Percentiles rank a stretch among this genome's conserved stretches.
Conservation (phyloP, 2,888 invertebrate species). For the Luperina testacea region DNA sequence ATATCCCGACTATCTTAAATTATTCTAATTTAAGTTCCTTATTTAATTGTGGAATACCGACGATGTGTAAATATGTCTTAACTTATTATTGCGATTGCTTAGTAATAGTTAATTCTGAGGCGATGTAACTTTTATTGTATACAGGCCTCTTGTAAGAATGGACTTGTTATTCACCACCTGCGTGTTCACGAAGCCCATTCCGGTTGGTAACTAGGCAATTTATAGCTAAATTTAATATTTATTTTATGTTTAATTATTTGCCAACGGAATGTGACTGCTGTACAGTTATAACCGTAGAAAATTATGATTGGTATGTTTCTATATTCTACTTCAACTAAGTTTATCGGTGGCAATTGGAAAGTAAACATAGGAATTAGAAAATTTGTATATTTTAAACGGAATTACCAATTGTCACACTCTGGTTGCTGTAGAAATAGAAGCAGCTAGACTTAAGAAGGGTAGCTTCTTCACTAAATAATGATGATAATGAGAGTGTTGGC, state of each 20-base stretch:
- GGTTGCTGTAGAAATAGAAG: constrained; percentile 67
- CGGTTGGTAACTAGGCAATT: constrained; percentile 89
- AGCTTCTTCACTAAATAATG: constrained; percentile 72
- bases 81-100: constrained; percentile 88
- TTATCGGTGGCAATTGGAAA: constrained; percentile 52
- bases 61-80: constrained; percentile 88
- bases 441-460: constrained; percentile 74
- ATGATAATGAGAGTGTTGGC: constrained; percentile 38
- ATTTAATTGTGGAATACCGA: constrained; percentile 85
- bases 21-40: constrained; percentile 88
- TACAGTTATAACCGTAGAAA: constrained; percentile 87
- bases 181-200: constrained; percentile 90
- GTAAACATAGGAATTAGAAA: constrained; percentile 50
- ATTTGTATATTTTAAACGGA: constrained; percentile 61
- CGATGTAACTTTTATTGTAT: constrained; percentile 75
- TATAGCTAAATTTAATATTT: constrained; percentile 88
- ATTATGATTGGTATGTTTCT: constrained; percentile 79
- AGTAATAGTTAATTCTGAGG: constrained; percentile 84
- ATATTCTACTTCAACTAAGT: constrained; percentile 65
- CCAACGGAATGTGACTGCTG: constrained; percentile 90
- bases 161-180: constrained; percentile 89
- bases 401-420: constrained; percentile 56
- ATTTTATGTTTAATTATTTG: constrained; percentile 84
- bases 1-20: constrained; percentile 87
- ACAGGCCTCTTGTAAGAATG: constrained; percentile 84